Conservation (phyloP, 2,113 vertebrate species). For the Sebastes schlegelii region DNA sequence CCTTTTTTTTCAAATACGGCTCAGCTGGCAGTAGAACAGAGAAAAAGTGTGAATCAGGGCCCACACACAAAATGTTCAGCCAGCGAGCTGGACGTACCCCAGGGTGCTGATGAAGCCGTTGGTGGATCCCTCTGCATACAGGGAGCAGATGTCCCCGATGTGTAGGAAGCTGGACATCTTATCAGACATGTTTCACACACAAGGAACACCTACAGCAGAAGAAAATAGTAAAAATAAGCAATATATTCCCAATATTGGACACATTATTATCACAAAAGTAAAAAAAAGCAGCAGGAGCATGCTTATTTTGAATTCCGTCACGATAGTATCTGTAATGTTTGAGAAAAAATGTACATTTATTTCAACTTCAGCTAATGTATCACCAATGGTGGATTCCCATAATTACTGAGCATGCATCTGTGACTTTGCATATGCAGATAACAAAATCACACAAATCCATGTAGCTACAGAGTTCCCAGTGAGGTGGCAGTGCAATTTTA, state of each 20-base stretch:
- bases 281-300: no score
- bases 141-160: slow-evolving; percentile 97
- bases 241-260: background rate
- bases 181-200: slow-evolving; percentile 91
- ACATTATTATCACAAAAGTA: background rate
- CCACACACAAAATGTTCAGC: slow-evolving; percentile 13
- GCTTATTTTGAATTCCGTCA: background rate
- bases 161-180: slow-evolving; percentile 99
- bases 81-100: slow-evolving; percentile 85
- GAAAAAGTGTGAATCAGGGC: slow-evolving; percentile 24
- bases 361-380: background rate
- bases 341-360: background rate
- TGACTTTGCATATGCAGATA: background rate
- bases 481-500: background rate
- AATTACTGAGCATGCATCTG: background rate
- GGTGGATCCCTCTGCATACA: slow-evolving; percentile 97
- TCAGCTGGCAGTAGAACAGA: slow-evolving; percentile 6
- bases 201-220: slow-evolving; percentile 74
- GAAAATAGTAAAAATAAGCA: slow-evolving; percentile 7
- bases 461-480: background rate
- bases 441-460: background rate
- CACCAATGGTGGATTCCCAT: background rate
- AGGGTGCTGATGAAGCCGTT: slow-evolving; percentile 98
- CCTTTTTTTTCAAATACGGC: slow-evolving; percentile 1
- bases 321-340: background rate